Base-by-base conservation (phyloP, 2,888 invertebrate species). In the Sympetrum striolatum region DNA sequence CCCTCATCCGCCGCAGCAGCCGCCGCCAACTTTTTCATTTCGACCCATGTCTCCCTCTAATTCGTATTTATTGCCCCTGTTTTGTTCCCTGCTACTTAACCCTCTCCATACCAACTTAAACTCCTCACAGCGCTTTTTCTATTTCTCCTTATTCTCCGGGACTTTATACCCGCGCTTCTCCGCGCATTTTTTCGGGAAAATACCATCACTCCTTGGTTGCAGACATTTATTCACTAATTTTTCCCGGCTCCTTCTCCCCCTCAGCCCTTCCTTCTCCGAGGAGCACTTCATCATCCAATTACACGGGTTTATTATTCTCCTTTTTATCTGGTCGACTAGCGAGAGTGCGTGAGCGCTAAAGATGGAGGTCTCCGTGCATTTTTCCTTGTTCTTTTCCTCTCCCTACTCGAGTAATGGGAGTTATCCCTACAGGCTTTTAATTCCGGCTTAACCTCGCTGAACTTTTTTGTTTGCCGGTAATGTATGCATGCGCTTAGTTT, bases 21-120 rank as follows among this genome's bases (percentile, higher is more conserved):
- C 86, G 86, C 58, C 86, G 86, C 37, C 60, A 86, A 86, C 86
- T 86, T 86, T 86, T 86, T 86, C 86, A 86, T 86, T 60, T 86
- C 86, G 53, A 58, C 58, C 53, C 82, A 58, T 82, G 82, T 82
- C 82, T 82, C 31, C 86, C 60, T 60, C 86, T 86, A 86, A 86
- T 86, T 86, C 86, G 86, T 86, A 86, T 86, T 86, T 86, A 86
- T 86, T 86, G 86, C 86, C 58, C 86, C 86, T 86, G 86, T 86
- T 86, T 86, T 86, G 86, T 86, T 86, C 86, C 60, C 58, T 60
- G 35, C 82, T 82, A 35, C 82, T 82, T 60, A 14, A 82, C 82
- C 35, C 58, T 44, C 35, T 35, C 58, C 58, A 25, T 82, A 37
- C 86, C 60, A 58, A 31, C 31, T 73, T 31, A 22, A 64, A 64